Conservation (phyloP, 2,113 vertebrate species). For the Acinonyx jubatus region DNA sequence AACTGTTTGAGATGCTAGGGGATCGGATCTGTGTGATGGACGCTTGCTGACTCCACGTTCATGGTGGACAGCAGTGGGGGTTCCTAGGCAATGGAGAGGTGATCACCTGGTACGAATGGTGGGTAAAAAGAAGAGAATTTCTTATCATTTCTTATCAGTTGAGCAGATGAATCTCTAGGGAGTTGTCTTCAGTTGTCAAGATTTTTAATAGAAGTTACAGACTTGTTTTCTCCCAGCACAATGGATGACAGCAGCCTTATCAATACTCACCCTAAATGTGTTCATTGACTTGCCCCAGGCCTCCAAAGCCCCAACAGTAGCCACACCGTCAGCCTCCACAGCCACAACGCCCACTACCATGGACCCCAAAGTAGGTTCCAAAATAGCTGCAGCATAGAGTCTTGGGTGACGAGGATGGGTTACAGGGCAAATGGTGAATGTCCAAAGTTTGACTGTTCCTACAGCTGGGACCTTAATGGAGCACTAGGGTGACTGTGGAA, state of each 20-base stretch:
- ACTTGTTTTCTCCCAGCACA: background rate
- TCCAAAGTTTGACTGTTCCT: background rate
- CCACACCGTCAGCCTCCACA: background rate
- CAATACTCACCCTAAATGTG: background rate
- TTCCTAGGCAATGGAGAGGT: background rate
- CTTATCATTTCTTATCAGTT: background rate
- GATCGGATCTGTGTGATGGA: background rate
- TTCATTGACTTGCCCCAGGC: background rate
- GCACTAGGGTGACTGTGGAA: background rate
- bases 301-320: background rate
- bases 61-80: no score
- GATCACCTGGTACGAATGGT: background rate
- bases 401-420: background rate
- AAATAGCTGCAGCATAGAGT: background rate
- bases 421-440: background rate
- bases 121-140: background rate
- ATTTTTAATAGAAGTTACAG: background rate
- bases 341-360: background rate
- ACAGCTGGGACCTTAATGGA: background rate
- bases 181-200: background rate
- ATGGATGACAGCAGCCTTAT: background rate
- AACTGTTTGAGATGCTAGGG: background rate
- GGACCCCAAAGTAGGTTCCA: background rate
- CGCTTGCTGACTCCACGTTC: fast-evolving
- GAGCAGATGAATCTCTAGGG: background rate